phyloP scores from a whole-genome alignment of 2,888 invertebrate species.

The Plemyria rubiginata region DNA sequence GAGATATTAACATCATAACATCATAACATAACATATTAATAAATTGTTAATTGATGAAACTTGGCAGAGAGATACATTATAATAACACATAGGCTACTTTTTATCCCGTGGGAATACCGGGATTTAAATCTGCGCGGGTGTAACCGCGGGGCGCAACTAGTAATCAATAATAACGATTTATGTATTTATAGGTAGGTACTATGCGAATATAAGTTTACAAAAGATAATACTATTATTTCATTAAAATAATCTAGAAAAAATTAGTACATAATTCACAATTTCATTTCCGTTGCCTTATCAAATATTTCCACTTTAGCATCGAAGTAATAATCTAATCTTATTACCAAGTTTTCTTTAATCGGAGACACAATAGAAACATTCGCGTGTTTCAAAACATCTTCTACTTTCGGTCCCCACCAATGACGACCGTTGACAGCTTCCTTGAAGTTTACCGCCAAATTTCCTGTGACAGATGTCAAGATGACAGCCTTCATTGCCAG shows the following conservation, averaged over 20 bases:
- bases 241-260: neutral
- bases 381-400: conserved; percentile 21
- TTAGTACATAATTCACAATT: neutral
- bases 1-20: no score
- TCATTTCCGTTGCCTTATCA: conserved; percentile 19
- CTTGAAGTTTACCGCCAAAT: conserved; percentile 30
- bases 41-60: no score
- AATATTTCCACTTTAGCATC: conserved; percentile 25
- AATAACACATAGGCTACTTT: no score
- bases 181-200: no score
- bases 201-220: neutral
- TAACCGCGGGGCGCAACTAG: no score
- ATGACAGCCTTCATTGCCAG: conserved; percentile 14
- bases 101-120: no score
- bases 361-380: conserved; percentile 12
- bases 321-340: conserved; percentile 21
- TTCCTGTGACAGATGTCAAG: conserved; percentile 27
- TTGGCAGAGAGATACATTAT: no score
- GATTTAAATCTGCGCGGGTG: no score
- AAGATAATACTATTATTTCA: neutral
- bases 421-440: conserved; percentile 20
- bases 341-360: conserved; percentile 14
- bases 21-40: no score
- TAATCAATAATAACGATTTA: no score
- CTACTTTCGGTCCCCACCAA: conserved; percentile 24